Percentiles rank a stretch among this genome's conserved stretches.
Evolutionary conservation across 2,113 vertebrate genomes (phyloP).

Genomic region (Piaya cayana): DNA sequence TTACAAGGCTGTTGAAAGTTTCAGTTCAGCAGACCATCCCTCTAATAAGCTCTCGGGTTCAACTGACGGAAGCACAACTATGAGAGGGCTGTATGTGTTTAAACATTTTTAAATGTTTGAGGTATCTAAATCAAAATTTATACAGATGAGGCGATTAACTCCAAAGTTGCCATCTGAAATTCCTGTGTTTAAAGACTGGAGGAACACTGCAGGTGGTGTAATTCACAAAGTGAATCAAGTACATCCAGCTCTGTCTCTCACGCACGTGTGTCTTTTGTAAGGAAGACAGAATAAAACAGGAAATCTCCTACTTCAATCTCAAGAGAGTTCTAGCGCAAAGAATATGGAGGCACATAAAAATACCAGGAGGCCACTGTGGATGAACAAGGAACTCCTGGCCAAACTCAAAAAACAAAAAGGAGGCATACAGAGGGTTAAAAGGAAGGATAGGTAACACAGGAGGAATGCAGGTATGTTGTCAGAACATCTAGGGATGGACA

Average conservation of each 20-base stretch:
- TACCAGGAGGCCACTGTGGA: background rate
- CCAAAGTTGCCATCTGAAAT: background rate
- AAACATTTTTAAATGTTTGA: background rate
- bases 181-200: background rate
- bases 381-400: background rate
- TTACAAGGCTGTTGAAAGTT: background rate
- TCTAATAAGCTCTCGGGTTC: background rate
- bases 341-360: background rate
- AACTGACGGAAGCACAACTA: background rate
- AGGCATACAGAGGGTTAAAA: background rate
- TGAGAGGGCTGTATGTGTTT: background rate
- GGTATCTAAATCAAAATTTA: background rate
- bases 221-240: background rate
- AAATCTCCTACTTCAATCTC: background rate
- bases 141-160: background rate
- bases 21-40: background rate
- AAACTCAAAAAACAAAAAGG: background rate
- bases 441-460: background rate
- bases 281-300: background rate
- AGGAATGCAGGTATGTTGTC: background rate
- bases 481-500: background rate
- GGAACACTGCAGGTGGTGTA: background rate
- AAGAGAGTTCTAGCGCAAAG: background rate
- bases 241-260: background rate
- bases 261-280: background rate